Conservation (phyloP, 2,888 invertebrate species). For the Folsomia manolachei region DNA sequence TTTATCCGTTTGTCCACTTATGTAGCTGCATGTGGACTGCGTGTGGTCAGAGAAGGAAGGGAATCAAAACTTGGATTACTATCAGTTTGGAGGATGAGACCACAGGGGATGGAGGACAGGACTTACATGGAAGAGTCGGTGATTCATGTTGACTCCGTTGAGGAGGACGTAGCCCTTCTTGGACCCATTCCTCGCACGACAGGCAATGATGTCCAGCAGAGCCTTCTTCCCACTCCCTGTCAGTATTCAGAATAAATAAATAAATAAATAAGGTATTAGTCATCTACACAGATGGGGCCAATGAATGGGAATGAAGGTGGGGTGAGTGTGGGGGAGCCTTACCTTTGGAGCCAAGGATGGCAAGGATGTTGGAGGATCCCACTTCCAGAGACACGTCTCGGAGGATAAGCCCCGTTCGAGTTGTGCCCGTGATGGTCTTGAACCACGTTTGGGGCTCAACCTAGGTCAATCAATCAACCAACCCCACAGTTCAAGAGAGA, state of each 20-base stretch:
- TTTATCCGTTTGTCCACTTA: slow-evolving; percentile 45
- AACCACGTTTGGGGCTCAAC: slow-evolving; percentile 77
- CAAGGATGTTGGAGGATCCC: slow-evolving; percentile 88
- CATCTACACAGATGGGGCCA: neutral
- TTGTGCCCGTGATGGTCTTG: slow-evolving; percentile 70
- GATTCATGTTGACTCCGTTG: slow-evolving; percentile 79
- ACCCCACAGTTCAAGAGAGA: neutral
- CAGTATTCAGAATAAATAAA: neutral
- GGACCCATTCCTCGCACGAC: slow-evolving; percentile 51
- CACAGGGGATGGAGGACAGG: neutral
- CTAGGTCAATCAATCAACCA: slow-evolving; percentile 55
- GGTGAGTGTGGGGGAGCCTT: no score
- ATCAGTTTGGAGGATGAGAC: no score
- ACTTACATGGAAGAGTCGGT: slow-evolving; percentile 76
- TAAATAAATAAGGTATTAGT: no score
- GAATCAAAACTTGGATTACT: no score
- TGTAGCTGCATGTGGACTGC: slow-evolving; percentile 46
- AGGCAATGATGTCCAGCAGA: slow-evolving; percentile 79
- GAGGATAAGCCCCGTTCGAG: slow-evolving; percentile 79
- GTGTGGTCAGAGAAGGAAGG: no score
- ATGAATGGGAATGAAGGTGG: neutral
- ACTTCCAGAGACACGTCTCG: slow-evolving; percentile 90
- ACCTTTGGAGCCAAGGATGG: slow-evolving; percentile 89
- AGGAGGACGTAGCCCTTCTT: slow-evolving; percentile 78
- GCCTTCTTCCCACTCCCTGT: slow-evolving; percentile 91